These are phyloP conservation scores for Clunio marinus DNA, from an alignment of 2,888 invertebrate species.

Conservation along the genomic window DNA sequence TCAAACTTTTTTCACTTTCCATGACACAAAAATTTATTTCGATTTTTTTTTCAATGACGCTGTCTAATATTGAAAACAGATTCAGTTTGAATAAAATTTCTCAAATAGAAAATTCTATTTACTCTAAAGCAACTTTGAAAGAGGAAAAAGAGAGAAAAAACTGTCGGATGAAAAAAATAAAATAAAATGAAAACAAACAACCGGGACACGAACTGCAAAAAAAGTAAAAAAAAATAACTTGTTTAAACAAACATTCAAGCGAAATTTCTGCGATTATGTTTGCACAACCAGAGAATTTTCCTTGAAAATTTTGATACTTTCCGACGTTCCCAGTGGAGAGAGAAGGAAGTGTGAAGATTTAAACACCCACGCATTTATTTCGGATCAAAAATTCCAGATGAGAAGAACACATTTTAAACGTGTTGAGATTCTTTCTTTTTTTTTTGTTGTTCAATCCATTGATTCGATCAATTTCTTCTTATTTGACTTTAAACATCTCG, in stretches of 20 bases:
- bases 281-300: background rate
- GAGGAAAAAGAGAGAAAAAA: background rate
- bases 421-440: background rate
- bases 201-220: background rate
- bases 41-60: background rate
- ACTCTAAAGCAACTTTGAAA: constrained; percentile 17
- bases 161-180: background rate
- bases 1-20: no score
- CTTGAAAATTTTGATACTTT: background rate
- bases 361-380: constrained; percentile 13
- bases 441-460: constrained; percentile 11
- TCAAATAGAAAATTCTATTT: constrained; percentile 33
- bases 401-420: constrained; percentile 9
- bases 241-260: constrained; percentile 27
- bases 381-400: background rate
- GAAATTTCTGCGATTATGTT: background rate
- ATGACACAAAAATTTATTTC: no score
- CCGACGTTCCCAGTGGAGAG: background rate
- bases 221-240: background rate
- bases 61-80: constrained; percentile 4
- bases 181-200: constrained; percentile 23
- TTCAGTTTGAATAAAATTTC: background rate
- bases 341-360: constrained; percentile 18
- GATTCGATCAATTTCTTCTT: background rate
- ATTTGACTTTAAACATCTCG: constrained; percentile 16